Evolutionary conservation across 2,888 invertebrate species (phyloP).

Genomic region (Synergus gifuensis): DNA sequence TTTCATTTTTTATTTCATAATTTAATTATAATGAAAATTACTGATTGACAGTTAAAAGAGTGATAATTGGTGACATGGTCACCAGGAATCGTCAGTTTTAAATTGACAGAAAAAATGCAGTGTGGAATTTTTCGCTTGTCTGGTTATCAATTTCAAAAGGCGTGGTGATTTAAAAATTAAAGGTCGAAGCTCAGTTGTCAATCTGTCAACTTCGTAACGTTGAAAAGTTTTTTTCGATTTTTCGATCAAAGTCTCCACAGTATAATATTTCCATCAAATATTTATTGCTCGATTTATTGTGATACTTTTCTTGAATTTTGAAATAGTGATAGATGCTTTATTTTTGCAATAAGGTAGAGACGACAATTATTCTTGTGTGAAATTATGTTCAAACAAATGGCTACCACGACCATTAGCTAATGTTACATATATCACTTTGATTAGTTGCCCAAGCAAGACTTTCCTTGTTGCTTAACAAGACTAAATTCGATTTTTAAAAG

Average conservation of each 20-base stretch:
- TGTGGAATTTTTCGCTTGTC: background rate
- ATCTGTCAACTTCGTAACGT: background rate
- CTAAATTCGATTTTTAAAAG: background rate
- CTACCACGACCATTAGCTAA: conserved; percentile 22
- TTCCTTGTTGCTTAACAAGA: background rate
- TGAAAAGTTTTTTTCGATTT: background rate
- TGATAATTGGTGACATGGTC: background rate
- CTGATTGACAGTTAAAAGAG: background rate
- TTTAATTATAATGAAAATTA: background rate
- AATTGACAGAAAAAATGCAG: background rate
- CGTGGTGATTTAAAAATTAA: background rate
- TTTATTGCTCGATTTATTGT: background rate
- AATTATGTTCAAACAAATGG: conserved; percentile 11
- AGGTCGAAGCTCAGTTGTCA: background rate
- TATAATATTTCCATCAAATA: background rate
- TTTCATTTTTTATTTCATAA: background rate
- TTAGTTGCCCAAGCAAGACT: background rate
- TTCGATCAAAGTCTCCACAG: background rate
- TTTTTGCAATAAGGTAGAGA: conserved; percentile 10
- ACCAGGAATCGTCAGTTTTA: background rate
- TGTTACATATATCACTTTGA: conserved; percentile 18
- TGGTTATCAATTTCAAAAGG: background rate
- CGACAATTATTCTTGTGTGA: conserved; percentile 10
- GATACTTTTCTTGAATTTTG: background rate
- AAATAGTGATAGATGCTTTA: conserved; percentile 12